A percentile compares a stretch with the other conserved stretches of the same genome.
Conservation (phyloP, 2,888 invertebrate species). For the Pediacus dermestoides region DNA sequence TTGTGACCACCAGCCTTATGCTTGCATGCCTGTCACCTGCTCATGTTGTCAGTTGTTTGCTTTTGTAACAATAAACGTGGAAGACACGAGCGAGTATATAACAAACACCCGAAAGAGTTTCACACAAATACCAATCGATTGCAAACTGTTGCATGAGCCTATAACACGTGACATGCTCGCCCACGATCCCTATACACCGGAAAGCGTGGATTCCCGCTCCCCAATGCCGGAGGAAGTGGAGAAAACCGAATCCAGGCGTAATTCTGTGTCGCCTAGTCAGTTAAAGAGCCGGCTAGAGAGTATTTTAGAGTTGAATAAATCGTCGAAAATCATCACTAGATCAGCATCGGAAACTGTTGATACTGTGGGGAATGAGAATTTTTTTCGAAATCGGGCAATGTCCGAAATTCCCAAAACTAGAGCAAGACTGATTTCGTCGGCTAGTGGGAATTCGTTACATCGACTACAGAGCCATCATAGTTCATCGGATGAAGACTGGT, state of each 20-base stretch:
- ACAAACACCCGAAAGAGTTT: constrained; percentile 37
- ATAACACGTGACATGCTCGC: constrained; percentile 49
- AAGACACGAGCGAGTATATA: constrained; percentile 45
- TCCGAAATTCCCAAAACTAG: constrained; percentile 37
- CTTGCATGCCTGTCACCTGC: constrained; percentile 52
- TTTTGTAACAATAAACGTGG: constrained; percentile 47
- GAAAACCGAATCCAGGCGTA: constrained; percentile 41
- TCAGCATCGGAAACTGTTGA: constrained; percentile 37
- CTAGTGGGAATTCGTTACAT: constrained; percentile 35
- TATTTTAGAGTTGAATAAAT: constrained; percentile 40
- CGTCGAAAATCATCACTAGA: constrained; percentile 33
- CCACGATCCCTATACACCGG: constrained; percentile 78
- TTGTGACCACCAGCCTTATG: constrained; percentile 51
- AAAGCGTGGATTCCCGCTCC: constrained; percentile 73
- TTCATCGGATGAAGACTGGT: constrained; percentile 52
- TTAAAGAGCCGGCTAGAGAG: constrained; percentile 60
- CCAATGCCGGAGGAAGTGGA: constrained; percentile 56
- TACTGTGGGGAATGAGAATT: constrained; percentile 17
- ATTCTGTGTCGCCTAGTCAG: constrained; percentile 59
- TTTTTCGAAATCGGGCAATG: constrained; percentile 35
- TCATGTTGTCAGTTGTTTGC: constrained; percentile 49
- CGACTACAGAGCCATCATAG: constrained; percentile 50
- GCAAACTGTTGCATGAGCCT: constrained; percentile 54
- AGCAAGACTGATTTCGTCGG: constrained; percentile 29
- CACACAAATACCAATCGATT: constrained; percentile 41